A percentile compares a stretch with the other conserved stretches of the same genome.
Evolutionary conservation across 2,888 invertebrate genomes (phyloP).

Genomic region (Dorcus hopei): DNA sequence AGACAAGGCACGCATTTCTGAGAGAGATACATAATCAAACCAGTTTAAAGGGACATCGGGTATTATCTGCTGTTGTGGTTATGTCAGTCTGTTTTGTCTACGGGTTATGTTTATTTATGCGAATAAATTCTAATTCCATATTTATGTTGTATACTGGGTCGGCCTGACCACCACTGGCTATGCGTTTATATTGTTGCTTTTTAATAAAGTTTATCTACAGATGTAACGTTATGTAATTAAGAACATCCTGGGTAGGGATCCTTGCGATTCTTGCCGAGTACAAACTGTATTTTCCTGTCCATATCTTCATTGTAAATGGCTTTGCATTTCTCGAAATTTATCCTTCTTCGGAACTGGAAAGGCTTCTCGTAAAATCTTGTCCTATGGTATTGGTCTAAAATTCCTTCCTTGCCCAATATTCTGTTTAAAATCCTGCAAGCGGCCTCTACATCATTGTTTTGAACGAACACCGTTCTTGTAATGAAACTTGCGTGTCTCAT

Average conservation of each 20-base stretch:
- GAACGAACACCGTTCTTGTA: slow-evolving; percentile 87
- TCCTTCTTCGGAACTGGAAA: slow-evolving; percentile 75
- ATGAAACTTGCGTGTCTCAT: slow-evolving; percentile 73
- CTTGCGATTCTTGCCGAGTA: slow-evolving; percentile 77
- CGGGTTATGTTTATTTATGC: no score
- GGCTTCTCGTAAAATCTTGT: slow-evolving; percentile 89
- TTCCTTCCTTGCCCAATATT: slow-evolving; percentile 79
- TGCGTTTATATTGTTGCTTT: background rate
- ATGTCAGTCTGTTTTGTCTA: no score
- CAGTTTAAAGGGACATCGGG: no score
- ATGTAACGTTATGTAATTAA: background rate
- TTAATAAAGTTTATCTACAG: slow-evolving; percentile 3
- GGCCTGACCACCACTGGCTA: no score
- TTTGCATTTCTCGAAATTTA: slow-evolving; percentile 89
- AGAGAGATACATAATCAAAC: no score
- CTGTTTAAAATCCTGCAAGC: slow-evolving; percentile 83
- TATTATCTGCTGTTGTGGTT: no score
- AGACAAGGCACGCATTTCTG: no score
- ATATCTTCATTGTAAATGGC: slow-evolving; percentile 94
- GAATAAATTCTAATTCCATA: no score
- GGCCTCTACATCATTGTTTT: slow-evolving; percentile 86
- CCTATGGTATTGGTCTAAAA: slow-evolving; percentile 77
- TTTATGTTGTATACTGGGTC: no score
- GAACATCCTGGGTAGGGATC: slow-evolving; percentile 79
- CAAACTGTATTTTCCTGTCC: slow-evolving; percentile 87